Evolutionary conservation across 2,888 invertebrate species (phyloP), one percentile per base, ranked within the genome.

Genomic region (Dyspetes luteomarginatus): DNA sequence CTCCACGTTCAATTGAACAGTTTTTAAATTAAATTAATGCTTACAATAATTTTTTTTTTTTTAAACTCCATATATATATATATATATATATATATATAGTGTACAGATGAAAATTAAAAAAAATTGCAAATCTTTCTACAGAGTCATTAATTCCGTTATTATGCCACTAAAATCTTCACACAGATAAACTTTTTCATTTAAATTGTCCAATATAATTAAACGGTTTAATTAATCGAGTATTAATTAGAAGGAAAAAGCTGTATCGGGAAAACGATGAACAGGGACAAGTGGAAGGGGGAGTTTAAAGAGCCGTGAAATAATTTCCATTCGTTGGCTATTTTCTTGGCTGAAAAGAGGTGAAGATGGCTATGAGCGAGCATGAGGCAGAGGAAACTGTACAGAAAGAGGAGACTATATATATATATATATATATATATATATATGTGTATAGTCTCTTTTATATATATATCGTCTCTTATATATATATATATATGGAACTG

Each of bases 251-350:
- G 45, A 30, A 28, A 26, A 24, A 12, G 12, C n/a, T 52, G 2
- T n/a, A 52, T 22, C 52, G 24, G n/a, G 52, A 5, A n/a, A n/a
- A 45, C 30, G 30, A 30, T 9, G 30, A 3, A 0, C 17, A 58
- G 22, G n/a, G 7, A 50, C 4, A 30, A n/a, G 30, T 26, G 15
- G 26, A 15, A 7, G 3, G 15, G 30, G n/a, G 24, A 22, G 19
- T 17, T 50, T 55, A 36, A 62, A 41, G 28, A 15, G 41, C 62
- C 19, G 17, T 64, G 43, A 43, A 62, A 52, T 72, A 65, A 64
- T 56, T 74, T 28, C 64, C 28, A 65, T 56, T 56, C 26, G 52
- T n/a, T 17, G 64, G 30, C 67, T 67, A 55, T 24, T 55, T 73
- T 56, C 43, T 19, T 30, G 7, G 19, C 15, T 41, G 50, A 36